Conservation (phyloP, 1,140 invertebrate genomes). For the Eueides isabella region DNA sequence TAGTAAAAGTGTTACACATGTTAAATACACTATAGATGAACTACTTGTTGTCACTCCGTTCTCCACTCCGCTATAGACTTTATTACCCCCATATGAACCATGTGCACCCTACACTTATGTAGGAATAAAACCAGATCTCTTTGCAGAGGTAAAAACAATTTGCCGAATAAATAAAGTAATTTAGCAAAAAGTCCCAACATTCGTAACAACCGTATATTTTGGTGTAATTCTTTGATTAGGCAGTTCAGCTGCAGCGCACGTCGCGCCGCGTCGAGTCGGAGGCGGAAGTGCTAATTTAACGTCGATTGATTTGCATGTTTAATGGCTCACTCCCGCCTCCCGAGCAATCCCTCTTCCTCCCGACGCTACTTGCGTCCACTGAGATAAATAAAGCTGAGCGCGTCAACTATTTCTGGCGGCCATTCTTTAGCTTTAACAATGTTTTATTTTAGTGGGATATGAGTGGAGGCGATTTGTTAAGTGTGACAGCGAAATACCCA, state of each 20-base stretch:
- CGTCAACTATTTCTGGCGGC: slow-evolving; percentile 13
- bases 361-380: background rate
- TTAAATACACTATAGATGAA: no score
- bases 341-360: background rate
- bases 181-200: no score
- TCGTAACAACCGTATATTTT: no score
- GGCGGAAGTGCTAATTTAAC: slow-evolving; percentile 10
- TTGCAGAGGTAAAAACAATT: no score
- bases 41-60: no score
- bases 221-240: background rate
- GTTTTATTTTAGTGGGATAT: slow-evolving; percentile 9
- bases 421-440: slow-evolving; percentile 11
- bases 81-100: no score
- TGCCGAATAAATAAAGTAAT: no score
- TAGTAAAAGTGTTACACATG: no score
- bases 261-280: background rate
- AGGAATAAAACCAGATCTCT: no score
- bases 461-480: background rate
- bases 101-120: no score
- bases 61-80: no score
- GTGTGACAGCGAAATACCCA: background rate
- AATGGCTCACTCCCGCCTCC: background rate
- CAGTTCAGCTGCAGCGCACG: background rate
- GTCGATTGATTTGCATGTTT: slow-evolving; percentile 6
- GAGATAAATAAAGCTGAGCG: slow-evolving; percentile 1